A percentile compares a stretch with the other conserved stretches of the same genome.
These are phyloP conservation scores for Tribolium madens DNA, from an alignment of 1,140 invertebrate species.

Conservation along the genomic window DNA sequence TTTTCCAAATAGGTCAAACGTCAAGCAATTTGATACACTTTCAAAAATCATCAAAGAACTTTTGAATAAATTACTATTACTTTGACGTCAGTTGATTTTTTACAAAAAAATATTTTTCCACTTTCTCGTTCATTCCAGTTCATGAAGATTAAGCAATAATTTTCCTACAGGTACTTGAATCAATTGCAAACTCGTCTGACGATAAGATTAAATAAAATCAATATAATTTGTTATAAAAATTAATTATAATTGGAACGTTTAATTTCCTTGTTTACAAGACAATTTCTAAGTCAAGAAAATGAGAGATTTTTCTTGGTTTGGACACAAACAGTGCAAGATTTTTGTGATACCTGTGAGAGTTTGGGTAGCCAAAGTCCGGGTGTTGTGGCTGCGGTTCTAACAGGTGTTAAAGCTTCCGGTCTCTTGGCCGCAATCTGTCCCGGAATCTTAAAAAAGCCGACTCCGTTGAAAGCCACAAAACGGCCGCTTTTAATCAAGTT, in stretches of 20 bases:
- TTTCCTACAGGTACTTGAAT: neutral
- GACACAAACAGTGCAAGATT: neutral
- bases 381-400: conserved; percentile 55
- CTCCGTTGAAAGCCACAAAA: conserved; percentile 51
- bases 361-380: conserved; percentile 59
- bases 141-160: neutral
- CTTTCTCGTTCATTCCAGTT: neutral
- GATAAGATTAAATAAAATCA: neutral
- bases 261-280: neutral
- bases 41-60: neutral
- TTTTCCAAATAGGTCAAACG: neutral
- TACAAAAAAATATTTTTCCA: too few species aligned
- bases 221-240: neutral
- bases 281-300: neutral
- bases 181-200: neutral
- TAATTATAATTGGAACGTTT: too few species aligned
- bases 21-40: neutral
- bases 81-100: neutral
- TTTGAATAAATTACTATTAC: neutral
- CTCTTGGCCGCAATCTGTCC: conserved; percentile 58
- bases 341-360: conserved; percentile 51
- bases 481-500: conserved; percentile 46
- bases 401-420: conserved; percentile 43
- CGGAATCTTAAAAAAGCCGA: conserved; percentile 57
- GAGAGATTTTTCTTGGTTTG: neutral